Base-by-base conservation (phyloP, 2,797 vertebrate genomes). In the Gobionotothen gibberifrons region DNA sequence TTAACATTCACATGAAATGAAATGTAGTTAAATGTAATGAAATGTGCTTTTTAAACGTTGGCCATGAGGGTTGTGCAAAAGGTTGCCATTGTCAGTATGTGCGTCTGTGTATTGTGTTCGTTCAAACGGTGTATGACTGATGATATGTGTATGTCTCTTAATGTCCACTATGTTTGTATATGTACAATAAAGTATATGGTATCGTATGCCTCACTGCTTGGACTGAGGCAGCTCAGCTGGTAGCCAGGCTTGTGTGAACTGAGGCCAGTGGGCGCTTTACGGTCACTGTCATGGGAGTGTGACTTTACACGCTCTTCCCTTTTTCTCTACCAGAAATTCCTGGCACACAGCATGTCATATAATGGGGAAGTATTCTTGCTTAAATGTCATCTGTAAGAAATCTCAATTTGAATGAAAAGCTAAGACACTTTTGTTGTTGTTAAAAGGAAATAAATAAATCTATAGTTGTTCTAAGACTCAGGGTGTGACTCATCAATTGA, bases 201-300 rank as follows among this genome's bases (percentile, higher is more conserved):
- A 26, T 26, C 26, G 26, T 26, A 26, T 26, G 26, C 26, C 43
- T 72, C 44, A 14, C 65, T 22, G 26, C 74, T 47, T 67, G 53
- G 70, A 65, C 66, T 17, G 61, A 46, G 58, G 72, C 63, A 69
- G 72, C 70, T 76, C 64, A 75, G 81, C 72, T 79, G 79, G 73
- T 82, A 15, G 68, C n/a, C 40, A 4, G 19, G 66, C 72, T 42
- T 4, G 68, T 83, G 81, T 76, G 72, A 84, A 80, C 86, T 58
- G 72, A 71, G 82, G 78, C 59, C 82, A 59, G 69, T 9, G 42
- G 74, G 71, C 70, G 54, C 59, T 90, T 91, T 87, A 83, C 49
- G 54, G 68, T 82, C 69, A 69, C 81, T 79, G 79, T 84, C 79
- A 79, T 16, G 44, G 53, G 48, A 86, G 81, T 79, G 85, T 86